Conservation (phyloP, 2,113 vertebrate species). For the Propithecus coquereli region DNA sequence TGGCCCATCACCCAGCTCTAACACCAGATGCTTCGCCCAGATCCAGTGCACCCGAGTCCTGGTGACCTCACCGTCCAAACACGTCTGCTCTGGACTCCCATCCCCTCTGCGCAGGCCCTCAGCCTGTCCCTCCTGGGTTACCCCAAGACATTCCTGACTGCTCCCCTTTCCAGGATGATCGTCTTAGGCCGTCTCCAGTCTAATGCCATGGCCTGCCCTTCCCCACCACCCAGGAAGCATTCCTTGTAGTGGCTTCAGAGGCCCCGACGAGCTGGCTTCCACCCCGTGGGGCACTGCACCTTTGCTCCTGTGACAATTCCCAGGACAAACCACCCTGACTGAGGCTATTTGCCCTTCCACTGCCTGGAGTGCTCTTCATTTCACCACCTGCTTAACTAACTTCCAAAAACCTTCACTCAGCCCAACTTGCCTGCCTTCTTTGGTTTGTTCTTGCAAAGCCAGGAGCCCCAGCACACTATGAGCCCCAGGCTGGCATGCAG, state of each 20-base stretch:
- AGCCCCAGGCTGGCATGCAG: neutral
- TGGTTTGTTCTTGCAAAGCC: neutral
- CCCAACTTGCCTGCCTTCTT: neutral
- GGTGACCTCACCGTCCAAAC: accelerated
- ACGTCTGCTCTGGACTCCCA: neutral
- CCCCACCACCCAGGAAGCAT: neutral
- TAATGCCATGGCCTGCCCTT: neutral
- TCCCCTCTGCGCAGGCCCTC: neutral
- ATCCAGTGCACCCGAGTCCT: neutral
- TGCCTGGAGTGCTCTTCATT: neutral
- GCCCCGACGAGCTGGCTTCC: neutral
- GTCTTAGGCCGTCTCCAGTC: neutral
- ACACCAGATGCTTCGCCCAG: neutral
- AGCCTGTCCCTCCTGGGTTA: too few species aligned
- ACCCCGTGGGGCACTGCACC: too few species aligned
- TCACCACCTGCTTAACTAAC: neutral
- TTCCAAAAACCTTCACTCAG: neutral
- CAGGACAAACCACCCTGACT: neutral
- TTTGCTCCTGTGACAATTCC: neutral
- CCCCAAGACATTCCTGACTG: neutral
- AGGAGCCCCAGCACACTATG: neutral
- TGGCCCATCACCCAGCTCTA: neutral
- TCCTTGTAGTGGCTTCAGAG: neutral
- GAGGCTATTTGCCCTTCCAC: neutral
- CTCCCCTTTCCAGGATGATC: neutral